Evolutionary conservation across 2,888 invertebrate species (phyloP).

Genomic region (Cephus rjabovi): DNA sequence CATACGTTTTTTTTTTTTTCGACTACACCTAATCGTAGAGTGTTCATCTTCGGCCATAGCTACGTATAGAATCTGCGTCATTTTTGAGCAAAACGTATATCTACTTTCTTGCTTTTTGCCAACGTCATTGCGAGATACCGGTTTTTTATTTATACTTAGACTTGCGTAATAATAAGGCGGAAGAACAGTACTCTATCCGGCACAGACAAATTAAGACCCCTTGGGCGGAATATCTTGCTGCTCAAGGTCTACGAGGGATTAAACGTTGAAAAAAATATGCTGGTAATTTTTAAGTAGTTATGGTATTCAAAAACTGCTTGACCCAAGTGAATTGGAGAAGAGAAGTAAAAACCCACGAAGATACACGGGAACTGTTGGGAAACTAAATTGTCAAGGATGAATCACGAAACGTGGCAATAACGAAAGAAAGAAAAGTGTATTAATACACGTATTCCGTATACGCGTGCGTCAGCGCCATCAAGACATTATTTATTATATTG

Average conservation of each 20-base stretch:
- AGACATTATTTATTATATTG: neutral
- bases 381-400: neutral
- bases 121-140: neutral
- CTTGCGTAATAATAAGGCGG: neutral
- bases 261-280: neutral
- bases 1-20: neutral
- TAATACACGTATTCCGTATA: neutral
- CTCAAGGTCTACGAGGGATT: neutral
- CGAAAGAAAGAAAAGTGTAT: neutral
- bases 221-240: neutral
- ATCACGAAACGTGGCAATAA: neutral
- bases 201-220: neutral
- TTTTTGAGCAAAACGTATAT: neutral
- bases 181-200: neutral
- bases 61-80: neutral
- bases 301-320: neutral
- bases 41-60: neutral
- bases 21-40: too few species aligned
- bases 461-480: neutral
- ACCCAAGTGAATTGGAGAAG: neutral
- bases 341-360: neutral
- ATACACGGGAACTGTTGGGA: neutral
- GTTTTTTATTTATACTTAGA: neutral
- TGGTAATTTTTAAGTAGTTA: neutral
- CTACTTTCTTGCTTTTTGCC: neutral